Conservation (phyloP, 30 jellyfish, hydroid and myxozoan species). For the Nemopilema nomurai region DNA sequence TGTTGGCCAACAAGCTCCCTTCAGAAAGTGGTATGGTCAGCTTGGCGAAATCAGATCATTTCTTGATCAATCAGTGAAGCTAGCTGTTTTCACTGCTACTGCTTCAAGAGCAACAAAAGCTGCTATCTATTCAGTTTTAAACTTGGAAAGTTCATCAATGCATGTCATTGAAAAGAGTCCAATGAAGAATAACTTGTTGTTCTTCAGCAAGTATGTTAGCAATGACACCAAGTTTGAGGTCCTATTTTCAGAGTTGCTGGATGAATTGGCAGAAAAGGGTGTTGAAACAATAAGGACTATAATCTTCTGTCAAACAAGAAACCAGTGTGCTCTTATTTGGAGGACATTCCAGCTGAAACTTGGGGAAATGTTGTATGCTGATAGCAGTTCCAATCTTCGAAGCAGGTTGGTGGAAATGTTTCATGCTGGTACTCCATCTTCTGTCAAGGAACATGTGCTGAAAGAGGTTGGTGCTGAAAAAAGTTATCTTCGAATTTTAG, state of each 20-base stretch:
- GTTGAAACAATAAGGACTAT: conserved; percentile 23
- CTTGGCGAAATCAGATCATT: conserved; percentile 30
- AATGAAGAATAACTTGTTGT: conserved; percentile 28
- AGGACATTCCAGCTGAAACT: conserved; percentile 25
- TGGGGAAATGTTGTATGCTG: conserved; percentile 3
- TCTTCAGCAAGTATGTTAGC: conserved; percentile 22
- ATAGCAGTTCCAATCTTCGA: background rate
- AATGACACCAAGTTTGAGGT: conserved; percentile 24
- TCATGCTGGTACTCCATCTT: conserved; percentile 55
- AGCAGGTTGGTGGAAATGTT: conserved; percentile 49
- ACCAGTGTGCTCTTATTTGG: conserved; percentile 47
- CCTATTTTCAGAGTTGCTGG: conserved; percentile 6
- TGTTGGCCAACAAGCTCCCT: conserved; percentile 5
- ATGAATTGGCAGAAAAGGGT: background rate
- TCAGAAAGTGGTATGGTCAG: conserved; percentile 31
- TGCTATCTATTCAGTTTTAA: conserved; percentile 5
- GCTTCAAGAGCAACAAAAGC: conserved; percentile 30
- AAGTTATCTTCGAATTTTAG: conserved; percentile 9
- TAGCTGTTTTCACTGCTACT: conserved; percentile 43
- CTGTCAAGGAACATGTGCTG: conserved; percentile 43
- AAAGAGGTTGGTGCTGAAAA: conserved; percentile 1
- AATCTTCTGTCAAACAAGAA: conserved; percentile 35
- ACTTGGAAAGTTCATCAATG: background rate
- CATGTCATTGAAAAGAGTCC: conserved; percentile 46
- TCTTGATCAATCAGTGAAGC: conserved; percentile 13